These are phyloP conservation scores for Toxonevra muliebris DNA, from an alignment of 2,888 invertebrate genomes.

Conservation along the genomic window DNA sequence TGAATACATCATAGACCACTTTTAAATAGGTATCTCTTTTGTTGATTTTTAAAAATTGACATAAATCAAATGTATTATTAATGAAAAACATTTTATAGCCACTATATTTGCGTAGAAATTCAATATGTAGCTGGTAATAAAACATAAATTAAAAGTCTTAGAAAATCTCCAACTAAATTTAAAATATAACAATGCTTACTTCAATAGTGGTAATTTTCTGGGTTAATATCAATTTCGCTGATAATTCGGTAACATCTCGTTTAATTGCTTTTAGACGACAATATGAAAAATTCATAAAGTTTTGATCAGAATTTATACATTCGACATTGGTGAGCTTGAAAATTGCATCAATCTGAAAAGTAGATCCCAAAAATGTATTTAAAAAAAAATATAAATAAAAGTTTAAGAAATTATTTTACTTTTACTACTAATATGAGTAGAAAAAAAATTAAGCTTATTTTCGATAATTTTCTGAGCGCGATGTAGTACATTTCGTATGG, in stretches of 20 bases:
- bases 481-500: too few relatives aligned
- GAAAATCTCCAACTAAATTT: not conserved
- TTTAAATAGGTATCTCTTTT: not conserved
- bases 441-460: too few relatives aligned
- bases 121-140: slow-evolving; percentile 9
- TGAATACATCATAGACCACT: slow-evolving; percentile 1
- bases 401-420: too few relatives aligned
- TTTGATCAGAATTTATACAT: slow-evolving; percentile 3
- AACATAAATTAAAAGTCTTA: not conserved
- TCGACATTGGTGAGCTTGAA: slow-evolving; percentile 25
- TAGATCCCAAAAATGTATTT: not conserved
- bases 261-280: slow-evolving; percentile 24
- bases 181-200: not conserved
- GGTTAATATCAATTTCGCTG: not conserved
- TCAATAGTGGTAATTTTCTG: not conserved
- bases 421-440: too few relatives aligned
- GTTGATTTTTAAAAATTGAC: slow-evolving; percentile 17
- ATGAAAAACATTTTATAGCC: slow-evolving; percentile 14
- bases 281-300: not conserved
- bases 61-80: slow-evolving; percentile 22
- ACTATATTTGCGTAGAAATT: slow-evolving; percentile 21
- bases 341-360: slow-evolving; percentile 1
- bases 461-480: too few relatives aligned
- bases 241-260: slow-evolving; percentile 13
- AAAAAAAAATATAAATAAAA: too few relatives aligned